Conservation (phyloP, 1,140 invertebrate species). For the Rhopalosiphum padi region DNA sequence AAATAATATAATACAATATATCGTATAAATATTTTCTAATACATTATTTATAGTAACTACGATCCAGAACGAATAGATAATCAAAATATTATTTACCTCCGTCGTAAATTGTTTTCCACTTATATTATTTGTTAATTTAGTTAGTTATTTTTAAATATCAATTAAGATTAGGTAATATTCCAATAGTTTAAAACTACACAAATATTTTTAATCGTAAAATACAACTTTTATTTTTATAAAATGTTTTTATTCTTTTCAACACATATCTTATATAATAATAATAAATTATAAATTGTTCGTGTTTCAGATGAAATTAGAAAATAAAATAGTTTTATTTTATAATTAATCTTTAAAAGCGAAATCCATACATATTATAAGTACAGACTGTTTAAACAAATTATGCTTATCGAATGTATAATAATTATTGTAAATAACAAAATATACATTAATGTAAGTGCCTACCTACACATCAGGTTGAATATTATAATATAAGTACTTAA, state of each 20-base stretch:
- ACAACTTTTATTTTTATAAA: background rate
- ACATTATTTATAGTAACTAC: background rate
- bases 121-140: background rate
- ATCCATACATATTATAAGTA: background rate
- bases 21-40: background rate
- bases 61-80: background rate
- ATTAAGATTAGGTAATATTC: background rate
- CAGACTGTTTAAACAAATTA: background rate
- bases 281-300: background rate
- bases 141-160: background rate
- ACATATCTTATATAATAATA: background rate
- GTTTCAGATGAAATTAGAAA: background rate
- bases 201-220: constrained; percentile 10
- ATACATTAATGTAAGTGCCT: background rate
- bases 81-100: background rate
- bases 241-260: background rate
- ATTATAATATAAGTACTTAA: no score
- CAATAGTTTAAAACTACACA: background rate
- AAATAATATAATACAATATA: no score
- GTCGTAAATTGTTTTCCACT: background rate
- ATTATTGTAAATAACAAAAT: background rate
- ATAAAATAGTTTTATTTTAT: background rate
- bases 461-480: no score
- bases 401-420: background rate
- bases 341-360: background rate